These are phyloP conservation scores for Colossoma macropomum DNA, from an alignment of 2,113 vertebrate species.

Conservation along the genomic window DNA sequence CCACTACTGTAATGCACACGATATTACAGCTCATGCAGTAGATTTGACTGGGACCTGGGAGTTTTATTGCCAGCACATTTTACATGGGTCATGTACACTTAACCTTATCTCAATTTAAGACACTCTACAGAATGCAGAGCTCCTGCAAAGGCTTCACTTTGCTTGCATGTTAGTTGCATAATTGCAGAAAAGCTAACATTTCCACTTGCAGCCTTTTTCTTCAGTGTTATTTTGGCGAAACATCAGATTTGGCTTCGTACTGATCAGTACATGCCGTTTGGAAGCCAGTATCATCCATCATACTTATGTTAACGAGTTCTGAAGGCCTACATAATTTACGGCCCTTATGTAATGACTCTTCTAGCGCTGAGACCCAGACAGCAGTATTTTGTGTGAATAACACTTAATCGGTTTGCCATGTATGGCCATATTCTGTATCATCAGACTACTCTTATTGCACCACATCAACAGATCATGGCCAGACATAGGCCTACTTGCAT, in stretches of 20 bases:
- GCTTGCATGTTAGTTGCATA: background rate
- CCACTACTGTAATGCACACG: background rate
- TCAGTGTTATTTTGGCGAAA: background rate
- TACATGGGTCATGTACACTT: background rate
- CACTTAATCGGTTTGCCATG: background rate
- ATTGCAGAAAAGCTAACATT: background rate
- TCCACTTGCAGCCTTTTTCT: background rate
- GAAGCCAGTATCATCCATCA: conserved; percentile 27
- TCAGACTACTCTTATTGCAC: background rate
- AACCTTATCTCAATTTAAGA: background rate
- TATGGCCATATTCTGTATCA: background rate
- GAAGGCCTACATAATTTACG: conserved; percentile 8
- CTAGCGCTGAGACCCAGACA: conserved; percentile 8
- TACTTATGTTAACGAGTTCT: conserved; percentile 26
- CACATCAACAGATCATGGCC: background rate
- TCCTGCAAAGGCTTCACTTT: background rate
- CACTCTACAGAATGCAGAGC: background rate
- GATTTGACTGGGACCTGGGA: background rate
- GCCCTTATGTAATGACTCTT: conserved; percentile 6
- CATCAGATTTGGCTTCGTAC: background rate
- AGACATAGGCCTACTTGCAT: background rate
- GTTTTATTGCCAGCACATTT: too few species aligned
- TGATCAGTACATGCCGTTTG: conserved; percentile 4
- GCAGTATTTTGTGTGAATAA: background rate
- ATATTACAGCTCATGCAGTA: background rate